Evolutionary conservation across 2,888 invertebrate species (phyloP), one percentile per base, ranked within the genome.

Genomic region (Clistopyga incitator): DNA sequence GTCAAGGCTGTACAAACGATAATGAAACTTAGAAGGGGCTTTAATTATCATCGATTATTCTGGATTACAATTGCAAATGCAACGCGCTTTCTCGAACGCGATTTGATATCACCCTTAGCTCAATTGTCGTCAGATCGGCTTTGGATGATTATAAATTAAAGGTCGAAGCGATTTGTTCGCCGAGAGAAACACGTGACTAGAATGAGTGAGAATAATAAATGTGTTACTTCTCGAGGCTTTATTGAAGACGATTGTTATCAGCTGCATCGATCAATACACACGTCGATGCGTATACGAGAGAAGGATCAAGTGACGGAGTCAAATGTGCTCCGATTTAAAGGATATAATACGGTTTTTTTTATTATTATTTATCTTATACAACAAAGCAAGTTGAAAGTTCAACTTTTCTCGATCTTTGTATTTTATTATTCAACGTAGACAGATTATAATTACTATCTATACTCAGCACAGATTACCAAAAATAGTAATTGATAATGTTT

Each of bases 301-400:
- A 13, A 50, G 50, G 74, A 59, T 80, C 79, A 80, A 80, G 23
- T 74, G 74, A 80, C 42, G 6, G 8, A 59, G 74, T 80, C 79
- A 68, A 78, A 65, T 42, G 47, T 61, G 45, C 11, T 2, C 15
- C 11, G 65, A 45, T 34, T 64, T 64, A 2, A 20, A 34, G 8
- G 13, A 38, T 64, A 15, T 20, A 29, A 13, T 23, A 29, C 34
- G 29, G 6, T 15, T 15, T 59, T 29, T 59, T 29, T n/a, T 34
- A 29, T n/a, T 20, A n/a, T n/a, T 59, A 1, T n/a, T n/a, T 2
- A 15, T n/a, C 50, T 50, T 18, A 18, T 50, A 18, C 6, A 50
- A 45, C 45, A 45, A 45, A 15, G 15, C 45, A 2, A 15, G 15
- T 15, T 45, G 15, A 3, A 45, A 45, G 13, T 15, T 45, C 45